phyloP scores from a whole-genome alignment of 2,888 invertebrate genomes.

The Monochamus alternatus region DNA sequence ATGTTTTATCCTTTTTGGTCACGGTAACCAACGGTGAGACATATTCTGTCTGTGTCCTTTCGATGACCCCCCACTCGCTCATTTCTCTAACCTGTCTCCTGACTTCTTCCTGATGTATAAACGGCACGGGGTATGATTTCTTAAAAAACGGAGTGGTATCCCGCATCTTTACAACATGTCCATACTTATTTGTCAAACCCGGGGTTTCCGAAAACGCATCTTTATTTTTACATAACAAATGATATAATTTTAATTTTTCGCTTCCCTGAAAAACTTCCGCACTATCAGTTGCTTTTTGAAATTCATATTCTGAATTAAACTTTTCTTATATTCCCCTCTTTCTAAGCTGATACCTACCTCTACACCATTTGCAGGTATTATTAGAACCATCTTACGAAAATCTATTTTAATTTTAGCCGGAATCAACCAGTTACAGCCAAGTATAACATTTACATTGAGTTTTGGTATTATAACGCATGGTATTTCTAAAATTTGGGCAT shows the following conservation, averaged over 20 bases:
- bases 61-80: background rate
- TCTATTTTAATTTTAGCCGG: constrained; percentile 1
- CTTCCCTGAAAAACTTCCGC: too few relatives aligned
- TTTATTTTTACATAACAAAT: background rate
- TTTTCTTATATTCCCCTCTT: too few relatives aligned
- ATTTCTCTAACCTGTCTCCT: background rate
- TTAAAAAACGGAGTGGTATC: constrained; percentile 20
- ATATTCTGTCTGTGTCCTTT: constrained; percentile 1
- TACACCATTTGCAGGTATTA: too few relatives aligned
- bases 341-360: too few relatives aligned
- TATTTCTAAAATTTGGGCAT: background rate
- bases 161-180: constrained; percentile 6
- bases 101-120: background rate
- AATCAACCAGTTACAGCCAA: constrained; percentile 18
- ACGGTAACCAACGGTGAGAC: background rate
- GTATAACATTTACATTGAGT: constrained; percentile 4
- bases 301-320: too few relatives aligned
- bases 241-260: too few relatives aligned
- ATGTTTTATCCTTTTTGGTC: background rate
- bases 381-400: background rate
- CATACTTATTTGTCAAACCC: constrained; percentile 4
- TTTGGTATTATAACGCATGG: constrained; percentile 10
- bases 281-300: too few relatives aligned
- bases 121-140: background rate
- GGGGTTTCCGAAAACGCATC: constrained; percentile 30